Evolutionary conservation across 1,140 invertebrate species (phyloP), one percentile per base, ranked within the genome.

Genomic region (Philotrypesis tridentata): DNA sequence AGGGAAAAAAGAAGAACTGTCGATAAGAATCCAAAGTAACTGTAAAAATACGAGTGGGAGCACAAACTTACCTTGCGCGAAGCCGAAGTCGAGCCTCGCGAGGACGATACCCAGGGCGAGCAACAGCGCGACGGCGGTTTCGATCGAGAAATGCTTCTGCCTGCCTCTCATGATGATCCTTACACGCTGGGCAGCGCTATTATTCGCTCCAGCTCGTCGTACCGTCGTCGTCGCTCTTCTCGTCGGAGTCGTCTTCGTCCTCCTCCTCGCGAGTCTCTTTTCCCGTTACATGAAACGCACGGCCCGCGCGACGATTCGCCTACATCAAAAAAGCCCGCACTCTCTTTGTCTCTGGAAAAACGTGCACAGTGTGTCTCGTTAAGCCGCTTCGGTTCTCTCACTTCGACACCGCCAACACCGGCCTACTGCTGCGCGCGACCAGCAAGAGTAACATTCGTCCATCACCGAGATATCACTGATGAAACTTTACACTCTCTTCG

Each of bases 21-120:
- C 12, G 71, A 78, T 11, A 63, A 77, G 63, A 21, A n/a, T n/a
- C 48, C 48, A 21, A 55, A 55, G 21, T 55, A 55, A 21, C 21
- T 48, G 14, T 17, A 63, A 27, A 5, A 65, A 65, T 33, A 70
- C 60, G 27, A 0, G 11, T 27, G 23, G 72, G 12, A 61, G 2
- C 33, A 65, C 21, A 40, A 21, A 90, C 91, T 89, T 86, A 92
- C 91, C 91, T 91, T 91, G 90, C 37, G 90, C 89, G 79, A 84
- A 83, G 83, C 88, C 88, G 84, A 84, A 86, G 85, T 86, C 87
- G 82, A 91, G 84, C 68, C 89, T 84, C 73, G 87, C 85, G 87
- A 89, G 83, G 86, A 91, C 81, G 82, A 33, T 72, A 25, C 76
- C 25, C 7, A 74, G 21, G 71, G 82, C 71, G 70, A 83, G 71